Evolutionary conservation across 1,140 invertebrate genomes (phyloP).

Genomic region (Drosophila melanica): DNA sequence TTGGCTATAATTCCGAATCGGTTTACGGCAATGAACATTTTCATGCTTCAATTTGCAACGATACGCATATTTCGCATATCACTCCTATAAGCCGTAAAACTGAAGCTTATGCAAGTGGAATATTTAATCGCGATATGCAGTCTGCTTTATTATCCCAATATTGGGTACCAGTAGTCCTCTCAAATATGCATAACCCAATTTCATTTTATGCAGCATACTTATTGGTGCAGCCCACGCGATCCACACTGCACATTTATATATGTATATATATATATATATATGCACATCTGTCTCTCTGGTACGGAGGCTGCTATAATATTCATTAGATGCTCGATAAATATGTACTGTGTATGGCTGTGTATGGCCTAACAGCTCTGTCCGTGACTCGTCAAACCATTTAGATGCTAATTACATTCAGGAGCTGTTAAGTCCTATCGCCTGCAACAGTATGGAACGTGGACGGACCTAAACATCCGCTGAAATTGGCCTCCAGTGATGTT

Average conservation of each 20-base stretch:
- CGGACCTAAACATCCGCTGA: constrained; percentile 1
- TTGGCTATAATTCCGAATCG: too few species aligned
- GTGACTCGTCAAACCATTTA: constrained; percentile 56
- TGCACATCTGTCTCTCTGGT: neutral
- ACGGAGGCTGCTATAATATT: constrained; percentile 54
- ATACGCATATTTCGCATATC: too few species aligned
- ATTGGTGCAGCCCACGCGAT: constrained; percentile 28
- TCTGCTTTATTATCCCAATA: constrained; percentile 6
- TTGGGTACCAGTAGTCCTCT: constrained; percentile 17
- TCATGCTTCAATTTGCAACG: too few species aligned
- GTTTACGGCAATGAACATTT: too few species aligned
- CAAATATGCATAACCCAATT: constrained; percentile 72
- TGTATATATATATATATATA: neutral
- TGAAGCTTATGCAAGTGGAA: constrained; percentile 1
- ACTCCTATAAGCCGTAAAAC: neutral
- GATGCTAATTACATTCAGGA: constrained; percentile 71
- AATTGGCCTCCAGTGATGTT: constrained; percentile 19
- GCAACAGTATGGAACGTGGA: neutral
- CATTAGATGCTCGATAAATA: constrained; percentile 58
- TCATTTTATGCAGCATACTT: constrained; percentile 68
- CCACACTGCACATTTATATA: constrained; percentile 8
- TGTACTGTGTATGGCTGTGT: constrained; percentile 28
- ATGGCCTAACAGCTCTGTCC: constrained; percentile 14
- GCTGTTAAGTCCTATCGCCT: constrained; percentile 30
- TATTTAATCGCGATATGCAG: constrained; percentile 8